phyloP scores from a whole-genome alignment of 2,113 vertebrate species.

The Callionymus lyra region DNA sequence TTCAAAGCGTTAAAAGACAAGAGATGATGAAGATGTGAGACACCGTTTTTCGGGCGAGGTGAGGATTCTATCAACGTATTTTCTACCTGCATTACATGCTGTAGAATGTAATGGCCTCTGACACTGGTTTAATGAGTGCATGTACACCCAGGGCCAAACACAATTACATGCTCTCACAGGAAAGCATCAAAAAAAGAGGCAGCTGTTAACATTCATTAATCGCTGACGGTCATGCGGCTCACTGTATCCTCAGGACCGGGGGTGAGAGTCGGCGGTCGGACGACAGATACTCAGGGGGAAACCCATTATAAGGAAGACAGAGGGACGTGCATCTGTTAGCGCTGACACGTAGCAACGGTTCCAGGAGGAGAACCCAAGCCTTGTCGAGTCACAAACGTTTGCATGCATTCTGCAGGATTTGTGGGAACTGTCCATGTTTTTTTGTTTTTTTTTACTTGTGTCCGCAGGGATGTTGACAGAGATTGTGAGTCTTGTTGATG shows the following conservation, averaged over 20 bases:
- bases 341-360: constrained; percentile 39
- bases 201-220: constrained; percentile 52
- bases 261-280: constrained; percentile 24
- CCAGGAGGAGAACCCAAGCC: constrained; percentile 40
- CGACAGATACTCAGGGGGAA: constrained; percentile 24
- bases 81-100: constrained; percentile 42
- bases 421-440: constrained; percentile 29
- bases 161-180: constrained; percentile 59
- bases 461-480: too few species aligned
- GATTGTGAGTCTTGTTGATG: too few species aligned
- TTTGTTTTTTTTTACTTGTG: too few species aligned
- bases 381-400: constrained; percentile 36
- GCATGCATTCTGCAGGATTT: constrained; percentile 34
- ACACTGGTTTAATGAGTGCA: constrained; percentile 54
- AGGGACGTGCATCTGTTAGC: constrained; percentile 52
- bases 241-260: constrained; percentile 45
- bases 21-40: constrained; percentile 6
- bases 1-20: constrained; percentile 20
- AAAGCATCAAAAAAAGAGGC: constrained; percentile 46
- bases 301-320: constrained; percentile 46
- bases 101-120: constrained; percentile 55
- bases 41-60: constrained; percentile 1
- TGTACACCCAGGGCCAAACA: constrained; percentile 54
- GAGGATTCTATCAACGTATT: constrained; percentile 26
- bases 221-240: constrained; percentile 42